Percentiles rank a stretch among this genome's conserved stretches.
Evolutionary conservation across 2,113 vertebrate genomes (phyloP).

Genomic region (Heteronetta atricapilla): DNA sequence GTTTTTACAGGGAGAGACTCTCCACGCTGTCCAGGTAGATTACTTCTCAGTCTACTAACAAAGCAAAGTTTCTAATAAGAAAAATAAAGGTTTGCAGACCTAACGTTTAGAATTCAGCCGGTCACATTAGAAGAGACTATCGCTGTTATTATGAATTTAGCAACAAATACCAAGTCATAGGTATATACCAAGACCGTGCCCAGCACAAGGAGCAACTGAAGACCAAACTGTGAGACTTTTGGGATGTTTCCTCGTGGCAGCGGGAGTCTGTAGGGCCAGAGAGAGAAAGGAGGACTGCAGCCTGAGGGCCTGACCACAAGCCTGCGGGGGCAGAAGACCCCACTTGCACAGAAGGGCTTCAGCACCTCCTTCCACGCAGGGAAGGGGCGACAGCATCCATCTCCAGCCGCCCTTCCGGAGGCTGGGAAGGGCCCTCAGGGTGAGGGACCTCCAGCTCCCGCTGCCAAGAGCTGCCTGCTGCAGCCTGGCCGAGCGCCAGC

Average conservation of each 20-base stretch:
- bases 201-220: not conserved
- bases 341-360: not conserved
- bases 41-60: not conserved
- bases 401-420: not conserved
- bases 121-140: not conserved
- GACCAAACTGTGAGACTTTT: not conserved
- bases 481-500: not conserved
- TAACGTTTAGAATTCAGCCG: not conserved
- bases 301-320: not conserved
- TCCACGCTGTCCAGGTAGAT: not conserved
- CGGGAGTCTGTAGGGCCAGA: not conserved
- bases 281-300: not conserved
- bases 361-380: accelerated
- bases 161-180: not conserved
- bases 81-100: not conserved
- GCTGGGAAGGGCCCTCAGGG: not conserved
- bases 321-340: not conserved
- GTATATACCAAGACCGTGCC: not conserved
- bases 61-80: not conserved
- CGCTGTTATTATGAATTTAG: not conserved
- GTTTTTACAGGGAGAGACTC: not conserved
- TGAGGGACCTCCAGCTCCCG: not conserved
- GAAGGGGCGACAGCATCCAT: not conserved
- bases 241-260: not conserved
- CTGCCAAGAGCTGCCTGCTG: not conserved